Base-by-base conservation (phyloP, 1,140 invertebrate species). In the Globodera rostochiensis region DNA sequence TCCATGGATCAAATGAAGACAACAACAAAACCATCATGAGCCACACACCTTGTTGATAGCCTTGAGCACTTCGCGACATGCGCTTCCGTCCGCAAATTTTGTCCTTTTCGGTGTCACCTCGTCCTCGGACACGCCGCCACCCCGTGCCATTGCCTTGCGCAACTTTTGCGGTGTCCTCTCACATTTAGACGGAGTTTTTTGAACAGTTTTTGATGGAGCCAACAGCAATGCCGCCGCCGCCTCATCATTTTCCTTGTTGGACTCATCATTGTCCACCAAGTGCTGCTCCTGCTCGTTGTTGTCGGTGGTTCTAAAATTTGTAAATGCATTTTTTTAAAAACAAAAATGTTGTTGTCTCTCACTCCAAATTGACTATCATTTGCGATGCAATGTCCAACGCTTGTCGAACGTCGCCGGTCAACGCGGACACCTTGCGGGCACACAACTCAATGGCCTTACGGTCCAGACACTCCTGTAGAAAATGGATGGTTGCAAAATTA, bases 381-480 rank as follows among this genome's bases (percentile, higher is more conserved):
- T 83, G 75, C 46, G 66, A 92, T 79, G 95, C 95, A 76, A 98
- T 94, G 90, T 98, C 95, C 73, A 98, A 91, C 1, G 96, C 96
- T 89, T 94, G 93, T 75, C 97, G 92, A 84, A 97, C 94, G 91
- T 99, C 97, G 1, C 97, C 97, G 25, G 95, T 96, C 25, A 96
- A 92, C 0, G 95, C 93, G 9, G 96, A 94, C n/a, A 98, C 94
- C 92, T 98, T 98, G n/a, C 93, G 93, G 50, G 96, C 95, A 84
- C 98, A 93, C 88, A 98, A 93, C 88, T 96, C 94, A 50, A 98
- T 91, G 0, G 96, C 96, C 6, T 92, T 91, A 0, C 93, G 47
- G 60, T 86, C 82, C 3, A 67, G 15, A 0, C 45, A 64, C 13
- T 77, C 86, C 90, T 90, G 69, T 75, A 71, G 77, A 86, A 86